phyloP scores from a whole-genome alignment of 2,113 vertebrate genomes.

The Gasterosteus nipponicus region DNA sequence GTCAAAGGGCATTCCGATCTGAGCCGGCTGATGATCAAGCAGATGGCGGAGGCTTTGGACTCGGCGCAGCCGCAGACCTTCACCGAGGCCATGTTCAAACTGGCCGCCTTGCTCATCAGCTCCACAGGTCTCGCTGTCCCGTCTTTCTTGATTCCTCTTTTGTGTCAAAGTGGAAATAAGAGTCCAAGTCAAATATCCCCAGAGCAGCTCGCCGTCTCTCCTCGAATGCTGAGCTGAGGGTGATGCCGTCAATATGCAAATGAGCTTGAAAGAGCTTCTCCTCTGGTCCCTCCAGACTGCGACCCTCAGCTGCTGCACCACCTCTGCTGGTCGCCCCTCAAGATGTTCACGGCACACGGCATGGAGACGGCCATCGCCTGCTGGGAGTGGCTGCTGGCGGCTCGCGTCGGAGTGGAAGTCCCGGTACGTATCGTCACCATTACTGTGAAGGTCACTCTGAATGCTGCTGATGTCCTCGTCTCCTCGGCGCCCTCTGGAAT shows the following conservation, averaged over 20 bases:
- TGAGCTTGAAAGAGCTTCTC: background rate
- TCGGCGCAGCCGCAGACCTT: conserved; percentile 84
- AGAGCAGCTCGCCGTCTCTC: too few species aligned
- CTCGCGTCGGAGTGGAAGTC: conserved; percentile 92
- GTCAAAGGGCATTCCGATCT: conserved; percentile 89
- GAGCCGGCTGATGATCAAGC: conserved; percentile 90
- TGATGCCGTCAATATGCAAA: too few species aligned
- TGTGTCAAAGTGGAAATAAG: too few species aligned
- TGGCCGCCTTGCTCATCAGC: conserved; percentile 95
- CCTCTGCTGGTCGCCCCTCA: conserved; percentile 95
- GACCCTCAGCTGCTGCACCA: conserved; percentile 96
- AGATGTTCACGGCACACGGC: conserved; percentile 95
- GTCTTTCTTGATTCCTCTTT: background rate
- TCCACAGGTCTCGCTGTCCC: conserved; percentile 84
- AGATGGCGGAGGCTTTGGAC: conserved; percentile 88
- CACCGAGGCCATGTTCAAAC: conserved; percentile 97
- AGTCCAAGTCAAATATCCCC: too few species aligned
- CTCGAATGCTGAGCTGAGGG: too few species aligned
- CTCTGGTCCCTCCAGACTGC: conserved; percentile 81
- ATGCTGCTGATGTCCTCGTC: too few species aligned
- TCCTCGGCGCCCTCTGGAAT: fast-evolving
- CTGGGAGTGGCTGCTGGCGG: conserved; percentile 99
- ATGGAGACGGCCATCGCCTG: conserved; percentile 97
- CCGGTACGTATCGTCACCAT: conserved; percentile 80
- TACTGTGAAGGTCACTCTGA: too few species aligned